These are phyloP conservation scores for Eupeodes latifasciatus DNA, from an alignment of 2,888 invertebrate genomes.

Conservation along the genomic window DNA sequence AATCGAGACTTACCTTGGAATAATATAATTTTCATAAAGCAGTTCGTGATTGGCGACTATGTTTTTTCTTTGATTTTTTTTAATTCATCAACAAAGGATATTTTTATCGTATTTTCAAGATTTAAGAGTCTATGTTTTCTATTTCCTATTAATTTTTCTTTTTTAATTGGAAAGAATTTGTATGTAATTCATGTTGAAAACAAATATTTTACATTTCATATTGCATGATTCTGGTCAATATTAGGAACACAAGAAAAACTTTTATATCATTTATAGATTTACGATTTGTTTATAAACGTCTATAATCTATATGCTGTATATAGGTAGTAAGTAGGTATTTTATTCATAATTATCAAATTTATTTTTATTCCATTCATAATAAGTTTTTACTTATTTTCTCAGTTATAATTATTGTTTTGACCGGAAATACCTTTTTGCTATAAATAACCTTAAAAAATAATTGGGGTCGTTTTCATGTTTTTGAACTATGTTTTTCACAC, in stretches of 20 bases:
- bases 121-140: too few relatives aligned
- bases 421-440: too few relatives aligned
- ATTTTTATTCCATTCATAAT: too few relatives aligned
- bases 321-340: too few relatives aligned
- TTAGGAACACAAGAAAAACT: background rate
- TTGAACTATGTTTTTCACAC: too few relatives aligned
- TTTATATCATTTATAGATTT: background rate
- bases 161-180: background rate
- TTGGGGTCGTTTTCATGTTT: too few relatives aligned
- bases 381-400: too few relatives aligned
- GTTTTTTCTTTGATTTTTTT: background rate
- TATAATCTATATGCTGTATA: background rate
- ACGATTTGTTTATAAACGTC: background rate
- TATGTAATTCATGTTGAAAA: background rate
- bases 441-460: too few relatives aligned
- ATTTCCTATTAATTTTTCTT: background rate
- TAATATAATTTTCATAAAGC: background rate
- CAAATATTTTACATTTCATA: background rate
- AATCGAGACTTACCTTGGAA: background rate
- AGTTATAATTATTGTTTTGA: too few relatives aligned
- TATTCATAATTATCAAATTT: too few relatives aligned
- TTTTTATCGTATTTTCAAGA: too few relatives aligned
- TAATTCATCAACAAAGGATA: too few relatives aligned
- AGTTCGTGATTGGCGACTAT: slow-evolving; percentile 7
- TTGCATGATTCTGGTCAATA: slow-evolving; percentile 7